Percentiles rank a stretch among this genome's conserved stretches.
Evolutionary conservation across 1,140 invertebrate species (phyloP).

Genomic region (Drosophila asahinai): DNA sequence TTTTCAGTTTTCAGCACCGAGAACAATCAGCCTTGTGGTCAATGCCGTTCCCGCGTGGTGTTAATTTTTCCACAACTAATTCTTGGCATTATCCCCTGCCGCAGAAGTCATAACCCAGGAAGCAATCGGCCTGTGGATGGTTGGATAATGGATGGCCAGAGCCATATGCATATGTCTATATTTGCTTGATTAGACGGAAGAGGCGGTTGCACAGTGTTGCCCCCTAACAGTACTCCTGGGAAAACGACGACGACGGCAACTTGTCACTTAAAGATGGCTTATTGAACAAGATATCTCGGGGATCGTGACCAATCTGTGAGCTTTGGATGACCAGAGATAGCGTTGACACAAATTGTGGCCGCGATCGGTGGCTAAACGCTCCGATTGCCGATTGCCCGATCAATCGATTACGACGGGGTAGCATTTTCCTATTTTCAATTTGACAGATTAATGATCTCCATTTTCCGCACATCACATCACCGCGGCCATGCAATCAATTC

Average conservation of each 20-base stretch:
- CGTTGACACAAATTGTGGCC: constrained; percentile 41
- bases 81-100: constrained; percentile 70
- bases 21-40: constrained; percentile 66
- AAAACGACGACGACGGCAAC: constrained; percentile 14
- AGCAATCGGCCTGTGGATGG: constrained; percentile 36
- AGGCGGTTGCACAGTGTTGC: constrained; percentile 35
- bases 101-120: constrained; percentile 81
- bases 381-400: constrained; percentile 12
- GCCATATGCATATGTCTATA: constrained; percentile 47
- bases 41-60: constrained; percentile 70
- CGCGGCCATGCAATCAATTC: constrained; percentile 9
- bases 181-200: constrained; percentile 52
- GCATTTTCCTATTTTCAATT: constrained; percentile 42
- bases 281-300: constrained; percentile 19
- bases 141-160: neutral
- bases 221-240: constrained; percentile 36
- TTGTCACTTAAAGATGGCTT: constrained; percentile 26
- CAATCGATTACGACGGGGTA: constrained; percentile 22
- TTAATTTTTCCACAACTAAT: constrained; percentile 83
- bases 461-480: constrained; percentile 33
- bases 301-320: constrained; percentile 13
- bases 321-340: neutral
- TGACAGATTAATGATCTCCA: constrained; percentile 51
- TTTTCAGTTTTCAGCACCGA: constrained; percentile 55
- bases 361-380: constrained; percentile 12